Percentiles rank a stretch among this genome's conserved stretches.
Evolutionary conservation across 2,113 vertebrate species (phyloP).

Genomic region (Pelodiscus sinensis): DNA sequence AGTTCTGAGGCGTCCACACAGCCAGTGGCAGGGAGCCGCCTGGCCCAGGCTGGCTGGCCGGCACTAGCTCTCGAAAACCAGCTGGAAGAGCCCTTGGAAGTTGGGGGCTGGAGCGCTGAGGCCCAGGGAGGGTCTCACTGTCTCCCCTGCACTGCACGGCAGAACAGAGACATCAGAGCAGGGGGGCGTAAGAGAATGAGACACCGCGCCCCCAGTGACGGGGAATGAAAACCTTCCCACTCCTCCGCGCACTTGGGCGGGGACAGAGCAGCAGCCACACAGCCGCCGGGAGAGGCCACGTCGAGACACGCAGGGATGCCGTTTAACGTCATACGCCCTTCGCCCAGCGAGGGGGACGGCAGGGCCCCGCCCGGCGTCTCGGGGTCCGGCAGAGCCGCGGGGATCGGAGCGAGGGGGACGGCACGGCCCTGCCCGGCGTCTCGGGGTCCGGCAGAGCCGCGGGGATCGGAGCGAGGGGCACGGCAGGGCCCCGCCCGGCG

Average conservation of each 20-base stretch:
- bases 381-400: too few species aligned
- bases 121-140: accelerated
- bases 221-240: not conserved
- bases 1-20: not conserved
- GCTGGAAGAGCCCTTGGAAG: not conserved
- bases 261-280: not conserved
- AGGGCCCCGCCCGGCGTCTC: too few species aligned
- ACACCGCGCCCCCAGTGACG: not conserved
- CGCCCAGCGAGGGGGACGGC: not conserved
- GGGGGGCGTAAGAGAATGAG: not conserved
- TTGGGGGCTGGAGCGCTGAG: not conserved
- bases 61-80: not conserved
- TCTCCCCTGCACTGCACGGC: not conserved
- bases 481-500: too few species aligned
- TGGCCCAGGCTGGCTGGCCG: not conserved
- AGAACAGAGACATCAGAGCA: accelerated
- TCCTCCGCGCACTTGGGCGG: not conserved
- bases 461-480: too few species aligned
- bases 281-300: too few species aligned
- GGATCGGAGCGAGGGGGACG: too few species aligned
- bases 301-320: too few species aligned
- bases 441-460: too few species aligned
- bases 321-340: too few species aligned
- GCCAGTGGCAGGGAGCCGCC: not conserved
- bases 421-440: too few species aligned